Percentiles rank a stretch among this genome's conserved stretches.
Evolutionary conservation across 2,888 invertebrate genomes (phyloP).

Genomic region (Buathra laborator): DNA sequence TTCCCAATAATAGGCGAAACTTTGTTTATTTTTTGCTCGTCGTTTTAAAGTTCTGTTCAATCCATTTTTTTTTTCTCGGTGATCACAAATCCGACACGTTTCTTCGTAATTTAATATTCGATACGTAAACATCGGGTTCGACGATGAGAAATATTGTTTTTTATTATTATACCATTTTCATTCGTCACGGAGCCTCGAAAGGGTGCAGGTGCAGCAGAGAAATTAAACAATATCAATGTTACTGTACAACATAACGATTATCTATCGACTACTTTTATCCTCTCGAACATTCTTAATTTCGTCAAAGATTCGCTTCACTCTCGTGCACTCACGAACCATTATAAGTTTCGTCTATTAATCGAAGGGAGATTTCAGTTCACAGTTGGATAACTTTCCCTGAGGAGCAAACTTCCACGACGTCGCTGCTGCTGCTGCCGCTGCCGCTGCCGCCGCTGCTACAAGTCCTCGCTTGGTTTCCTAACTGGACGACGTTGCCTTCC

Average conservation of each 20-base stretch:
- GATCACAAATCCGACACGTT: not conserved
- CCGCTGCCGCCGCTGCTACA: not conserved
- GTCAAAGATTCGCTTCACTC: not conserved
- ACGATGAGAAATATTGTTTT: too few relatives aligned
- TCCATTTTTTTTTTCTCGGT: not conserved
- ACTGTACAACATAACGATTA: not conserved
- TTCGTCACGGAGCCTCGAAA: too few relatives aligned
- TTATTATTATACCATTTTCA: too few relatives aligned
- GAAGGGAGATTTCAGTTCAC: constrained; percentile 30
- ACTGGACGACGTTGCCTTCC: constrained; percentile 11
- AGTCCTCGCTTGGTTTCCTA: constrained; percentile 12
- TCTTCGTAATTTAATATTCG: not conserved
- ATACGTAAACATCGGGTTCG: not conserved
- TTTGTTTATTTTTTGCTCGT: not conserved
- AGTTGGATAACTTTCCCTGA: constrained; percentile 27
- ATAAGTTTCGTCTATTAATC: constrained; percentile 41
- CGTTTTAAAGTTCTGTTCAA: not conserved
- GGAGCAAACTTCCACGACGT: constrained; percentile 17
- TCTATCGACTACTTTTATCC: not conserved
- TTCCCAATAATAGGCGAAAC: too few relatives aligned
- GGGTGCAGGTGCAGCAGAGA: too few relatives aligned
- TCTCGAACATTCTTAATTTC: constrained; percentile 1
- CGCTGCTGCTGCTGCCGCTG: not conserved
- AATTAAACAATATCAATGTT: not conserved
- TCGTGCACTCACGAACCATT: constrained; percentile 9